Evolutionary conservation across 2,888 invertebrate species (phyloP).

Genomic region (Phengaris arion): DNA sequence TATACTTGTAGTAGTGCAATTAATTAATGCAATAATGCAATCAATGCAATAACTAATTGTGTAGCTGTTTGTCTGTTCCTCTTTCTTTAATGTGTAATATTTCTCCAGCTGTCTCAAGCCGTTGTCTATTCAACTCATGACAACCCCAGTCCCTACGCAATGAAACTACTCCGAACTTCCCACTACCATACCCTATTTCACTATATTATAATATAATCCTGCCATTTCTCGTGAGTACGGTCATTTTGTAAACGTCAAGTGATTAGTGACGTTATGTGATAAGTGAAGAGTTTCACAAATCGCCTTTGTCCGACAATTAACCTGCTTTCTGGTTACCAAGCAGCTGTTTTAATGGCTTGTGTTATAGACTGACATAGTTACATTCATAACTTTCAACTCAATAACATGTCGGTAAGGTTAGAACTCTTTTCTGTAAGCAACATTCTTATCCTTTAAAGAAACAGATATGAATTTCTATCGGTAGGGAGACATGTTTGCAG

Average conservation of each 20-base stretch:
- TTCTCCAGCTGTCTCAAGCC: too few relatives aligned
- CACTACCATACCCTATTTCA: neutral
- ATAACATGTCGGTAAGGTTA: neutral
- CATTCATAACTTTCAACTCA: too few relatives aligned
- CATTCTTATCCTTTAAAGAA: neutral
- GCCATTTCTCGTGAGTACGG: slow-evolving; percentile 3
- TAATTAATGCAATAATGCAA: too few relatives aligned
- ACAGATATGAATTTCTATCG: neutral
- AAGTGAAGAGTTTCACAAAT: neutral
- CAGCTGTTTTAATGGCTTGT: neutral
- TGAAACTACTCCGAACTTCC: slow-evolving; percentile 12
- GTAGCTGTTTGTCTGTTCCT: too few relatives aligned
- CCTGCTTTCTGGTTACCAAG: neutral
- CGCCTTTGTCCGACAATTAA: neutral
- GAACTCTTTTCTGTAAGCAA: neutral
- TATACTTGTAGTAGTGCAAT: too few relatives aligned
- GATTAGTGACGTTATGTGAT: neutral
- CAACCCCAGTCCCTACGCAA: neutral
- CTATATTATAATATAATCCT: slow-evolving; percentile 13
- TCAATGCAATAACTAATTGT: too few relatives aligned
- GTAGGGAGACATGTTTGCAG: neutral
- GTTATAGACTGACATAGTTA: too few relatives aligned
- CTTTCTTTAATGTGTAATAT: too few relatives aligned
- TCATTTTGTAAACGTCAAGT: slow-evolving; percentile 4
- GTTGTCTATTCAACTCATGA: too few relatives aligned